phyloP scores from a whole-genome alignment of 2,888 invertebrate species.

The Tridacna gigas region DNA sequence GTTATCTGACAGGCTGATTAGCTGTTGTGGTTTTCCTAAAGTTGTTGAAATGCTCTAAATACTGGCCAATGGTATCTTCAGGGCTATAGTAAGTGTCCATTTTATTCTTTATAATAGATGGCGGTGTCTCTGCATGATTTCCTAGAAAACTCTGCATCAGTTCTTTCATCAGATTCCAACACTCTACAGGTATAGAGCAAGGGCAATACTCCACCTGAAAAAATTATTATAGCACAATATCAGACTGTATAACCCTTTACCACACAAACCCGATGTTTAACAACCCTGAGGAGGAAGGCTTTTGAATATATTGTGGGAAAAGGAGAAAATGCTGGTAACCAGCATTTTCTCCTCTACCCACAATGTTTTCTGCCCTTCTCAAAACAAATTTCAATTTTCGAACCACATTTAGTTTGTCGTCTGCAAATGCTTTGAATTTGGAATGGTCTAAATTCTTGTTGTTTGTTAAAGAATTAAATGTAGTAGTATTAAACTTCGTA shows the following conservation, averaged over 20 bases:
- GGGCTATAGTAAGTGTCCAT: slow-evolving; percentile 95
- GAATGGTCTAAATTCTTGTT: too few relatives aligned
- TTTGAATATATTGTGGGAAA: neutral
- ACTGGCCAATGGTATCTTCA: slow-evolving; percentile 96
- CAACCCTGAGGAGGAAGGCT: neutral
- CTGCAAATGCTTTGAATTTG: too few relatives aligned
- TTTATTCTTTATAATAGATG: slow-evolving; percentile 90
- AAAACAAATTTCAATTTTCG: too few relatives aligned
- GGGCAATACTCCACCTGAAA: slow-evolving; percentile 95
- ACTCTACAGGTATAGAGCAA: slow-evolving; percentile 93
- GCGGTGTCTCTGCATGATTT: slow-evolving; percentile 87
- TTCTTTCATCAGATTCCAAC: slow-evolving; percentile 96
- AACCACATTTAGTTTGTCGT: too few relatives aligned
- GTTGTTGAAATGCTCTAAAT: slow-evolving; percentile 95
- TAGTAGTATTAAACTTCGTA: too few relatives aligned
- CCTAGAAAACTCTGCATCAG: slow-evolving; percentile 96
- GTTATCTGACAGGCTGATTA: slow-evolving; percentile 54
- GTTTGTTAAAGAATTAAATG: too few relatives aligned
- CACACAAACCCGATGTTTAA: neutral
- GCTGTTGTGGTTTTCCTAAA: slow-evolving; percentile 89
- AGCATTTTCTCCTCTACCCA: too few relatives aligned
- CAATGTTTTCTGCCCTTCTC: too few relatives aligned
- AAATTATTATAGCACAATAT: slow-evolving; percentile 39
- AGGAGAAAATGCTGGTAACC: neutral
- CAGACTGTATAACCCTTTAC: neutral